Conservation (phyloP, 2,113 vertebrate species). For the Lathamus discolor region DNA sequence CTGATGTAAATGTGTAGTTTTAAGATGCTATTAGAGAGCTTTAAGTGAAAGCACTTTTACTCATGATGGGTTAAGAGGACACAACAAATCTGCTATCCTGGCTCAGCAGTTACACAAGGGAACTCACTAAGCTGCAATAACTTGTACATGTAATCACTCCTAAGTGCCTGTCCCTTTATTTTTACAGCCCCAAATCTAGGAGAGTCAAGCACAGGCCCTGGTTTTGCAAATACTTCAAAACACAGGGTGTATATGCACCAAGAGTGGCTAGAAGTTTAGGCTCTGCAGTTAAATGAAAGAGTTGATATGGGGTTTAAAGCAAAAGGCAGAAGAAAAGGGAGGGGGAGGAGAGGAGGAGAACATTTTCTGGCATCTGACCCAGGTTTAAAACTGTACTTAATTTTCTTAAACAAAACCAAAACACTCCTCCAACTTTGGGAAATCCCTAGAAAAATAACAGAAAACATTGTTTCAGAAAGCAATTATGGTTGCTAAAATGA, state of each 20-base stretch:
- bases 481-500: slow-evolving; percentile 37
- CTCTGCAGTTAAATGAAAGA: background rate
- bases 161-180: background rate
- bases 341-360: background rate
- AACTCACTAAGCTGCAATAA: background rate
- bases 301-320: background rate
- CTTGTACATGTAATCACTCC: background rate
- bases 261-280: background rate
- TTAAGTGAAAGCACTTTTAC: background rate
- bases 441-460: slow-evolving; percentile 50
- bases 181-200: background rate
- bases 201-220: background rate
- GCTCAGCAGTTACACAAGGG: background rate
- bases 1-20: background rate
- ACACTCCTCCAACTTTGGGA: slow-evolving; percentile 32
- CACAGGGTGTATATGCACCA: background rate
- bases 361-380: slow-evolving; percentile 8
- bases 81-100: background rate
- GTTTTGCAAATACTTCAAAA: background rate
- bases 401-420: slow-evolving; percentile 47
- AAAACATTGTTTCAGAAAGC: slow-evolving; percentile 49
- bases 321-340: background rate
- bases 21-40: background rate
- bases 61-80: background rate
- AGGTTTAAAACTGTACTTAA: slow-evolving; percentile 36